Evolutionary conservation across 2,113 vertebrate species (phyloP).

Genomic region (cattle (Bos taurus)): ARS-UCD2.0 NC_037349.1:24818501-24819000

Average conservation of each 20-base stretch:
- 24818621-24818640: neutral
- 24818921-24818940: neutral
- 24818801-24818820: neutral
- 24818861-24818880: neutral
- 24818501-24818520: conserved; percentile 48
- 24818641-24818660: neutral
- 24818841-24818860: neutral
- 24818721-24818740: neutral
- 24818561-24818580: neutral
- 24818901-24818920: neutral
- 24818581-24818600: neutral
- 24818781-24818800: neutral
- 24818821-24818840: neutral
- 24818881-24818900: neutral
- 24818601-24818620: neutral
- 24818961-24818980: neutral
- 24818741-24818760: neutral
- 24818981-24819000: neutral
- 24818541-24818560: conserved; percentile 59
- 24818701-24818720: neutral
- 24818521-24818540: conserved; percentile 30
- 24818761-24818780: neutral
- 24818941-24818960: neutral
- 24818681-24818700: neutral
- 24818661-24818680: neutral